Evolutionary conservation across 2,113 vertebrate species (phyloP).

Genomic region (Herpailurus yagouaroundi): DNA sequence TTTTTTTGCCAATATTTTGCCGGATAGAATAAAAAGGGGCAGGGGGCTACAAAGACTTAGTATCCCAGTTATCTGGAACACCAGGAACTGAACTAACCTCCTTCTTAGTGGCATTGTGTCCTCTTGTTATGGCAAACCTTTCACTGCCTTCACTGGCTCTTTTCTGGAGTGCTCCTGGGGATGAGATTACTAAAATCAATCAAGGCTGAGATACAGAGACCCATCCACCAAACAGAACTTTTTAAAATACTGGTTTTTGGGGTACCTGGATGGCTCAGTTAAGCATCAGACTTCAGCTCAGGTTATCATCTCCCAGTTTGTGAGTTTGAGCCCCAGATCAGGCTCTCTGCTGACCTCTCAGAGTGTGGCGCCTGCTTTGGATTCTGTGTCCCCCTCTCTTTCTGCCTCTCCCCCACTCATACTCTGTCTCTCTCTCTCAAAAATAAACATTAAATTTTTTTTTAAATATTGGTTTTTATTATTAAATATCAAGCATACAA

Average conservation of each 20-base stretch:
- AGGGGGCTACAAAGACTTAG: background rate
- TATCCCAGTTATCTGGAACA: background rate
- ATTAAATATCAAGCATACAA: background rate
- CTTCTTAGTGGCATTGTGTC: background rate
- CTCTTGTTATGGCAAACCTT: background rate
- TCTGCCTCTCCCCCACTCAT: too few species aligned
- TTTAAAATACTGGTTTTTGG: background rate
- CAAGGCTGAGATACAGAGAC: background rate
- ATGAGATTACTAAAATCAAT: background rate
- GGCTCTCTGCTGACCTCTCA: too few species aligned
- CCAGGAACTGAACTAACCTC: background rate
- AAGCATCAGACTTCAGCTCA: too few species aligned
- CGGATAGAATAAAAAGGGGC: background rate
- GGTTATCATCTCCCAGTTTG: too few species aligned
- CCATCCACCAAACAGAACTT: background rate
- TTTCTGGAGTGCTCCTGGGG: background rate
- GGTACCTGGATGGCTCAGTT: too few species aligned
- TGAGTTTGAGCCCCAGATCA: too few species aligned
- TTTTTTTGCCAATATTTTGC: background rate
- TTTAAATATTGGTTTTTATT: background rate
- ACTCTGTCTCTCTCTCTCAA: too few species aligned
- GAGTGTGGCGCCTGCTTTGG: too few species aligned
- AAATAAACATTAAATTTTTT: background rate
- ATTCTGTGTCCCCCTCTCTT: too few species aligned
- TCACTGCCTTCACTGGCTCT: background rate